These are phyloP conservation scores for Blastobasis lacticolella DNA, from an alignment of 2,888 invertebrate species.

Conservation along the genomic window DNA sequence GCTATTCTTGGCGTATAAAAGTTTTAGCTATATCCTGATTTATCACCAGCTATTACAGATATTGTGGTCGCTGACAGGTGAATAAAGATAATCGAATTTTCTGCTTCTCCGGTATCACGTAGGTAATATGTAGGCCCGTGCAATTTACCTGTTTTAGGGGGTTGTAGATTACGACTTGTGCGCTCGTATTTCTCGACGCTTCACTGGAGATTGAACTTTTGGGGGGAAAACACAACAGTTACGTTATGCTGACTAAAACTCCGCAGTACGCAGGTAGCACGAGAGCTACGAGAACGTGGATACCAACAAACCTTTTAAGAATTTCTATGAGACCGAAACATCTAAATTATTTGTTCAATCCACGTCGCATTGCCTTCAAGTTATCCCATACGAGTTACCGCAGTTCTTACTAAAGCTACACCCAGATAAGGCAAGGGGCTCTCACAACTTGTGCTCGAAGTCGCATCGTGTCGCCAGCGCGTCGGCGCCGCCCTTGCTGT, in stretches of 20 bases:
- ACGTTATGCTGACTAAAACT: too few relatives aligned
- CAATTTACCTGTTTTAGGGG: slow-evolving; percentile 48
- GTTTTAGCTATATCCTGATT: slow-evolving; percentile 27
- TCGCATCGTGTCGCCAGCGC: slow-evolving; percentile 51
- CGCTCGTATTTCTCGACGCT: slow-evolving; percentile 55
- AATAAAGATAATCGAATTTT: slow-evolving; percentile 58
- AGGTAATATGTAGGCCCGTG: slow-evolving; percentile 35
- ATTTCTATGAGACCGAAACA: too few relatives aligned
- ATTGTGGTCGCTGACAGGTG: slow-evolving; percentile 49
- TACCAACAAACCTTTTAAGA: too few relatives aligned
- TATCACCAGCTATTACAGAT: slow-evolving; percentile 32
- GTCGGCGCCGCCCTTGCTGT: slow-evolving; percentile 23
- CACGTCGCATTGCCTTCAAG: too few relatives aligned
- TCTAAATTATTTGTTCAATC: too few relatives aligned
- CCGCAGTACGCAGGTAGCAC: too few relatives aligned
- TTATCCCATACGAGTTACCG: too few relatives aligned
- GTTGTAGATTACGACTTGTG: slow-evolving; percentile 44
- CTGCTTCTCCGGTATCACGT: slow-evolving; percentile 54
- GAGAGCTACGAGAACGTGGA: too few relatives aligned
- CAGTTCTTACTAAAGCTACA: too few relatives aligned
- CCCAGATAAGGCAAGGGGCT: too few relatives aligned
- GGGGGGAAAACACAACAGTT: too few relatives aligned
- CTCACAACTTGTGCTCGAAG: too few relatives aligned
- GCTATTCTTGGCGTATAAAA: background rate
- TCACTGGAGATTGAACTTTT: slow-evolving; percentile 43